phyloP scores from a whole-genome alignment of 1,140 invertebrate species.

The Saccostrea cuccullata region DNA sequence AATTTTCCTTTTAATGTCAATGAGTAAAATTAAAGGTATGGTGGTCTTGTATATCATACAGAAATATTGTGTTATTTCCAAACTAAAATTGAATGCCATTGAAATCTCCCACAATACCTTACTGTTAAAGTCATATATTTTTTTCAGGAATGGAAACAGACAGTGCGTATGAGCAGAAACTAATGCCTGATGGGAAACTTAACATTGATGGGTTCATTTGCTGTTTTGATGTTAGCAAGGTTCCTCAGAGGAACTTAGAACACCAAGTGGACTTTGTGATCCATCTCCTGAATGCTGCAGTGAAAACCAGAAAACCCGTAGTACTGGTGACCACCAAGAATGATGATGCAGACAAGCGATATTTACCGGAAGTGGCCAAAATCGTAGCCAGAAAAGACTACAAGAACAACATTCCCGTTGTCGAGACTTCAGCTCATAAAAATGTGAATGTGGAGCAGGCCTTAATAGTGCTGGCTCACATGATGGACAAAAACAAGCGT shows the following conservation, averaged over 20 bases:
- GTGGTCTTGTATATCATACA: neutral
- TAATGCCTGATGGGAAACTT: conserved; percentile 95
- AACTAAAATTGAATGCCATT: no score
- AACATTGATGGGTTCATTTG: conserved; percentile 97
- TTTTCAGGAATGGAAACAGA: conserved; percentile 83
- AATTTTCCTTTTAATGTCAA: neutral
- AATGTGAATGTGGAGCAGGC: conserved; percentile 98
- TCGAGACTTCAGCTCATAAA: conserved; percentile 97
- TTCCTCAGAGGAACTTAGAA: conserved; percentile 89
- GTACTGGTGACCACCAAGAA: conserved; percentile 97
- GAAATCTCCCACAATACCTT: no score
- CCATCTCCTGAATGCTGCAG: conserved; percentile 72
- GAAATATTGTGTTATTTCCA: neutral
- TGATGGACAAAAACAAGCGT: conserved; percentile 88
- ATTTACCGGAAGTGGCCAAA: conserved; percentile 92
- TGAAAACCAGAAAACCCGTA: conserved; percentile 91
- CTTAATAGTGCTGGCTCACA: conserved; percentile 94
- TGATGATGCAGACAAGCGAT: conserved; percentile 93
- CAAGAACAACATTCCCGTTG: conserved; percentile 87
- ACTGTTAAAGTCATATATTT: neutral
- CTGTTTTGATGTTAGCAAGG: conserved; percentile 96
- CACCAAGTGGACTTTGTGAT: conserved; percentile 77
- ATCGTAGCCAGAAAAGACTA: conserved; percentile 94
- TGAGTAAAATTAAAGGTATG: neutral
- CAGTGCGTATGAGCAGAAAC: conserved; percentile 96